Evolutionary conservation across 2,113 vertebrate genomes (phyloP).

Genomic region (Sylvietta virens): DNA sequence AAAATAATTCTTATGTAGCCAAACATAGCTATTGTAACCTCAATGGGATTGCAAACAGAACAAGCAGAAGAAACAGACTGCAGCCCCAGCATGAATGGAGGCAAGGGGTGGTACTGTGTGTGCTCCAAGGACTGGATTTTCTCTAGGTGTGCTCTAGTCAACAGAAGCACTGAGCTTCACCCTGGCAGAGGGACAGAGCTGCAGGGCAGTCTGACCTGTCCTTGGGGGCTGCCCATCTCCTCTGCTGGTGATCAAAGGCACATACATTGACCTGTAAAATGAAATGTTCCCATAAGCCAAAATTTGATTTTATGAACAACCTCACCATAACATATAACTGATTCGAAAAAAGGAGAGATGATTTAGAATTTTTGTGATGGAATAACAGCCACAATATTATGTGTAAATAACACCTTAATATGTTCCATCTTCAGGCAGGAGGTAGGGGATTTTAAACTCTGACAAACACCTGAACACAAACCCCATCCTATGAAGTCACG

Average conservation of each 20-base stretch:
- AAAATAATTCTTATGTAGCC: neutral
- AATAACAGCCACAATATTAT: neutral
- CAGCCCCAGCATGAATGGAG: neutral
- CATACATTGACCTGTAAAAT: neutral
- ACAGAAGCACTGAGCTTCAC: neutral
- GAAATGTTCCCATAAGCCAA: neutral
- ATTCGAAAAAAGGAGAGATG: neutral
- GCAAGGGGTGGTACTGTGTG: neutral
- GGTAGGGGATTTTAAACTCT: neutral
- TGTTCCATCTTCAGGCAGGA: neutral
- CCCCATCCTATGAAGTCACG: neutral
- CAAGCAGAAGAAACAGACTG: neutral
- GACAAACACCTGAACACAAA: neutral
- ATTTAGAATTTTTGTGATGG: neutral
- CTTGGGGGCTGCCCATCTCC: neutral
- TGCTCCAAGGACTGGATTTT: neutral
- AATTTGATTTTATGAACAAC: neutral
- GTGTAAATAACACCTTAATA: neutral
- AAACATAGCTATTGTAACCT: neutral
- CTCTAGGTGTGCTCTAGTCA: neutral
- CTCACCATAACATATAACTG: neutral
- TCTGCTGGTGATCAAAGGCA: neutral
- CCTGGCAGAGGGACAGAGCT: neutral
- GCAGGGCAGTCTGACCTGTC: neutral
- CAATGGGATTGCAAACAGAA: neutral